A percentile compares a stretch with the other conserved stretches of the same genome.
phyloP scores from a whole-genome alignment of 2,113 vertebrate genomes.

The Gnathonemus echidnorhynchus region DNA sequence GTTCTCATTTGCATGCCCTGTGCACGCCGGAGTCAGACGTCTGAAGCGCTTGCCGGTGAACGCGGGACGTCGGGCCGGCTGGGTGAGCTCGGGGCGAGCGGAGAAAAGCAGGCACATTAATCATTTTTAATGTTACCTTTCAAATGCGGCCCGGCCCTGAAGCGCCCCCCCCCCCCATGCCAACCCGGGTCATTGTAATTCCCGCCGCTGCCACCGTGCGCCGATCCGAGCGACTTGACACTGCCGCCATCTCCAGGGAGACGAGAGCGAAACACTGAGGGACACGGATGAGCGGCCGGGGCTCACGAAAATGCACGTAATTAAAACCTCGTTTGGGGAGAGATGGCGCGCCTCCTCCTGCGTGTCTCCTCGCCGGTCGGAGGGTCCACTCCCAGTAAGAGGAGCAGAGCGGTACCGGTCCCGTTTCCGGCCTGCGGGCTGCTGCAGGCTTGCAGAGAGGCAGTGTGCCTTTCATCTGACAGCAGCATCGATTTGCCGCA shows the following conservation, averaged over 20 bases:
- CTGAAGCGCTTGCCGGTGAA: not conserved
- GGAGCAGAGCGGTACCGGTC: not conserved
- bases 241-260: slow-evolving; percentile 17
- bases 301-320: slow-evolving; percentile 3
- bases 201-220: slow-evolving; percentile 6
- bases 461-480: not conserved
- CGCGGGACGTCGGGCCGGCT: not conserved
- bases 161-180: not conserved
- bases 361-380: not conserved
- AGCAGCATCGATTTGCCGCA: not conserved
- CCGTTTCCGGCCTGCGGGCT: not conserved
- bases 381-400: not conserved
- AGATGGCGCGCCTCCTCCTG: not conserved
- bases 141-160: slow-evolving; percentile 19
- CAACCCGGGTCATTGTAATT: slow-evolving; percentile 26
- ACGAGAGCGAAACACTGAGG: slow-evolving; percentile 14
- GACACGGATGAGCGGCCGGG: not conserved
- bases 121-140: slow-evolving; percentile 32
- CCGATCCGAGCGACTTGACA: slow-evolving; percentile 22
- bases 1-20: not conserved
- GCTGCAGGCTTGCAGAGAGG: not conserved
- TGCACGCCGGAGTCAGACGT: not conserved
- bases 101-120: slow-evolving; percentile 17
- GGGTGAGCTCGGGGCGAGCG: not conserved
- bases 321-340: slow-evolving; percentile 22